phyloP scores from a whole-genome alignment of 2,797 vertebrate species.

The Natrix natrix region DNA sequence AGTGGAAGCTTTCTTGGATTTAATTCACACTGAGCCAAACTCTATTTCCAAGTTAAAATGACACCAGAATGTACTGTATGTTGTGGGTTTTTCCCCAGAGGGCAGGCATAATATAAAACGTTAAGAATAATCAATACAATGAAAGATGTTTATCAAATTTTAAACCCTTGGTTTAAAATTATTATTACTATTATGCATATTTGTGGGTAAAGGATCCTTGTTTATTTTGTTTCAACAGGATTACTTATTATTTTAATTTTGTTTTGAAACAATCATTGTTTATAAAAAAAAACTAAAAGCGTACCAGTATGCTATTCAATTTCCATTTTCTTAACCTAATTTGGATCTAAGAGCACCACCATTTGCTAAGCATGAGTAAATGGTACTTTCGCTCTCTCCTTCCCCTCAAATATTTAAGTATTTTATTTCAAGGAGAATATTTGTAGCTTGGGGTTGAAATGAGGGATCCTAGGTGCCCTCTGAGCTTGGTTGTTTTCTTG shows the following conservation, averaged over 20 bases:
- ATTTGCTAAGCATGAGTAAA: not conserved
- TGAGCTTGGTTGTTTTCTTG: not conserved
- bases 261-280: not conserved
- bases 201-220: not conserved
- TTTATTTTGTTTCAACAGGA: not conserved
- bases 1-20: not conserved
- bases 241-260: not conserved
- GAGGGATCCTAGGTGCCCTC: not conserved
- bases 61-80: not conserved
- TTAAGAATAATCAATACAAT: not conserved
- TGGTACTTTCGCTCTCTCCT: not conserved
- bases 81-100: not conserved
- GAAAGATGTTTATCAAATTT: not conserved
- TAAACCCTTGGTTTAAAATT: not conserved
- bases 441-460: not conserved
- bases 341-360: not conserved
- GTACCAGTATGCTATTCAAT: not conserved
- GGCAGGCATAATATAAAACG: not conserved
- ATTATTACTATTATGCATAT: not conserved
- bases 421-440: not conserved
- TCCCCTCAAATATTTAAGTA: not conserved
- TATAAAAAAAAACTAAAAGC: not conserved
- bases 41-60: not conserved
- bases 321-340: not conserved
- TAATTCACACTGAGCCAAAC: not conserved